A percentile compares a stretch with the other conserved stretches of the same genome.
These are phyloP conservation scores for Lepisosteus osseus DNA, from an alignment of 2,113 vertebrate genomes.

Conservation along the genomic window DNA sequence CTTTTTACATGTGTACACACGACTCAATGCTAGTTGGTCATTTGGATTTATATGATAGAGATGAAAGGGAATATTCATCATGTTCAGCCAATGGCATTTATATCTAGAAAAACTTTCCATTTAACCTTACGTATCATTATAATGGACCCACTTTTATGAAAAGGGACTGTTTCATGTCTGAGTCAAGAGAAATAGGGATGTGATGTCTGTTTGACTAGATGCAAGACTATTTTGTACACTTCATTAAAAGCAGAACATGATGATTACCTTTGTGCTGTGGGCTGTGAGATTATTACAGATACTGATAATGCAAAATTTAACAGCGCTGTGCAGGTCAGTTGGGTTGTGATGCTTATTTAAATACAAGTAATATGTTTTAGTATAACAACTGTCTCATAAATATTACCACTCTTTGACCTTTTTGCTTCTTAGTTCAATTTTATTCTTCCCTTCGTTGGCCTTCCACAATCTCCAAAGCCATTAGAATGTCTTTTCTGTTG, in stretches of 20 bases:
- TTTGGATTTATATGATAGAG: slow-evolving; percentile 26
- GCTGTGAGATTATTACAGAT: background rate
- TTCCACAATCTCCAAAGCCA: background rate
- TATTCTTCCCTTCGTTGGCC: background rate
- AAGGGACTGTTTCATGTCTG: slow-evolving; percentile 27
- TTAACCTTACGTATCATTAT: slow-evolving; percentile 32
- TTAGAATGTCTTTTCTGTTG: background rate
- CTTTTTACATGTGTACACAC: background rate
- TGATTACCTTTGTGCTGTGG: slow-evolving; percentile 16
- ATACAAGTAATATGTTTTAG: background rate
- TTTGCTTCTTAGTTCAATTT: background rate
- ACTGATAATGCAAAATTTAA: background rate
- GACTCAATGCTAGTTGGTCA: background rate
- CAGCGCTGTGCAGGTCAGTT: background rate
- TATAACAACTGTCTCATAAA: background rate
- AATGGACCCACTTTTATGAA: slow-evolving; percentile 41
- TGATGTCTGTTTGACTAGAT: slow-evolving; percentile 35
- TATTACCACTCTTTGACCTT: background rate
- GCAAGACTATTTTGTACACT: slow-evolving; percentile 22
- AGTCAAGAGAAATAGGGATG: slow-evolving; percentile 14
- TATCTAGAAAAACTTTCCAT: slow-evolving; percentile 27
- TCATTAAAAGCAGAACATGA: slow-evolving; percentile 34
- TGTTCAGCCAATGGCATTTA: slow-evolving; percentile 14
- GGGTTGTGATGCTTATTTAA: background rate
- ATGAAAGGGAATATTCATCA: slow-evolving; percentile 25